Evolutionary conservation across 2,113 vertebrate species (phyloP), one percentile per base, ranked within the genome.

Genomic region (Sula dactylatra): DNA sequence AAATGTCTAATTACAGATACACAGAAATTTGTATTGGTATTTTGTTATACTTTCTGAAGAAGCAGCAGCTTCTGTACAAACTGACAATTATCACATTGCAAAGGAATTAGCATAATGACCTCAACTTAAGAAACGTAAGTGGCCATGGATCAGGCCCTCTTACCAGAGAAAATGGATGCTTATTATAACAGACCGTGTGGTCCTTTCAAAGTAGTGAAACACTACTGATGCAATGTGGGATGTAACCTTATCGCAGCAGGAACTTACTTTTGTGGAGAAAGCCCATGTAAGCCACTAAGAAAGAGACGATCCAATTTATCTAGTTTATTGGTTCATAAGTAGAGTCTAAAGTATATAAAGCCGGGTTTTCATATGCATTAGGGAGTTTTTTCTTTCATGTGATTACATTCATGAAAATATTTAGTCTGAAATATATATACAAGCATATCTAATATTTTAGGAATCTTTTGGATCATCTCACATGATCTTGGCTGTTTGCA

Each of bases 391-490:
- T 61, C 40, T 89, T 88, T 73, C 9, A 45, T 82, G 55, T 73
- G 78, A 82, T 77, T 44, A 55, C 32, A 70, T 80, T 86, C 17
- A 58, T 66, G 66, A 94, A 93, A 96, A 95, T 97, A 93, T 96
- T 96, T 91, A 95, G 93, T 94, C 90, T 95, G 93, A 95, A 94
- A 85, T 85, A 89, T 54, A 78, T 81, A 82, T 72, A 52, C 77
- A 95, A 78, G 49, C 87, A 86, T 93, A 97, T 94, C 92, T 97
- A 97, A 97, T 62, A 97, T 95, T 90, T 94, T 86, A 95, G 94
- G 96, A 96, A 96, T 95, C 94, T 94, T 94, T 97, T 94, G 93
- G 94, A 95, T 95, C 73, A 91, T 89, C 88, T 97, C 11, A 2
- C 86, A 93, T 82, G 88, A 87, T 94, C 91, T 96, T 96, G 95